Percentiles rank a stretch among this genome's conserved stretches.
These are phyloP conservation scores for Lochmaea capreae DNA, from an alignment of 2,888 invertebrate genomes.

Conservation along the genomic window DNA sequence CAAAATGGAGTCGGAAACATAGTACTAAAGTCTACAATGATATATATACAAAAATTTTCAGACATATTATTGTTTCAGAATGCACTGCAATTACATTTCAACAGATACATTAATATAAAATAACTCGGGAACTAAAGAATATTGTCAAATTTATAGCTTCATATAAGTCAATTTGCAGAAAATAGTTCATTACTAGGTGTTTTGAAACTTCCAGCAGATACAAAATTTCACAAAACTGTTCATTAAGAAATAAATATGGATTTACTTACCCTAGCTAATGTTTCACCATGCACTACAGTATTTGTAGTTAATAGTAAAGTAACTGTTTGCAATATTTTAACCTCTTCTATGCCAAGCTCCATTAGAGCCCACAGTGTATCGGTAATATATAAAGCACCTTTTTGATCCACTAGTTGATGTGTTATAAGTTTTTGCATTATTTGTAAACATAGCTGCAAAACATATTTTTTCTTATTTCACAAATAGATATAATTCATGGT, in stretches of 20 bases:
- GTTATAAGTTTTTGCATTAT: constrained; percentile 95
- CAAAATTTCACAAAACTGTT: not conserved
- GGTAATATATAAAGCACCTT: constrained; percentile 93
- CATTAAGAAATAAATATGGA: not conserved
- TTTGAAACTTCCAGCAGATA: no score
- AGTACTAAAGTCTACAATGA: constrained; percentile 86
- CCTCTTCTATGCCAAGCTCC: constrained; percentile 94
- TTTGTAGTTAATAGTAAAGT: constrained; percentile 96
- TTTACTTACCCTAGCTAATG: constrained; percentile 84
- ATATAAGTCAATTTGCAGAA: no score
- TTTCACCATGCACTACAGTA: constrained; percentile 92
- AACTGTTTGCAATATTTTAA: constrained; percentile 95
- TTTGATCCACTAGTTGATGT: constrained; percentile 88
- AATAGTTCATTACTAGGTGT: no score
- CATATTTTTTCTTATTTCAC: constrained; percentile 10
- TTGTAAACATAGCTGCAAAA: constrained; percentile 83
- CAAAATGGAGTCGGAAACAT: constrained; percentile 96
- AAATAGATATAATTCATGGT: not conserved
- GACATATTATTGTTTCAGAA: not conserved
- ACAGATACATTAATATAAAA: no score
- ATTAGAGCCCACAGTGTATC: constrained; percentile 94
- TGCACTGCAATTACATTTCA: not conserved
- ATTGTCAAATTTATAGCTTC: no score
- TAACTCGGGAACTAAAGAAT: no score
- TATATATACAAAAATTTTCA: not conserved